Evolutionary conservation across 37 sponge, comb jelly and placozoan species (phyloP), one percentile per base, ranked within the genome.

Genomic region (Cladorhizidae sp.): DNA sequence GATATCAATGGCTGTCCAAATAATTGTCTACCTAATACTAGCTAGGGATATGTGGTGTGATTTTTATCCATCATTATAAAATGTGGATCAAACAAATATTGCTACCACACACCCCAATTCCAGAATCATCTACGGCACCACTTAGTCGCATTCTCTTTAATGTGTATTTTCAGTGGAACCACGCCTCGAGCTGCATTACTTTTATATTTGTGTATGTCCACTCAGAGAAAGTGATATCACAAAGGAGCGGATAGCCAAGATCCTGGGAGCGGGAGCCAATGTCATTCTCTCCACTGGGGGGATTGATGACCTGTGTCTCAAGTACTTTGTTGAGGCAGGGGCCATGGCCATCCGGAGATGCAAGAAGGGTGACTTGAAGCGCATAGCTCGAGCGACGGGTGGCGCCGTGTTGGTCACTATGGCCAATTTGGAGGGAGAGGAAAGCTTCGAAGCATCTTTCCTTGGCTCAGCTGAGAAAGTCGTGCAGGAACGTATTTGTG

Each of bases 351-450:
- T 96, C 0, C 71, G 99, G 32, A 71, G 99, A 41, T 91, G 92
- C 73, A 98, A 95, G 89, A 96, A 91, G 57, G 93, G 87, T 55
- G 99, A 98, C 73, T 71, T 98, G 57, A 98, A 96, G 86, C 59
- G 99, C 21, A 96, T 98, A 45, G 95, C 97, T 28, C 83, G 92
- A 67, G 97, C 95, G 2, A 98, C 99, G 1, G 99, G 99, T 76
- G 97, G 92, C 50, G 75, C 89, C 35, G 61, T 96, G 37, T 72
- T 84, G 23, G 75, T 90, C 14, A 85, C 93, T 32, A 84, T 98
- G 59, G 88, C 93, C 50, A 98, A 98, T 76, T 80, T 98, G 75
- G 99, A 98, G 81, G 99, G 99, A 58, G 99, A 98, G 67, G 99
- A 98, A 76, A 90, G 87, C n/a, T 98, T 98, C 64, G 99, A 98